Conservation (phyloP, 2,888 invertebrate genomes). For the Pimpla rufipes region DNA sequence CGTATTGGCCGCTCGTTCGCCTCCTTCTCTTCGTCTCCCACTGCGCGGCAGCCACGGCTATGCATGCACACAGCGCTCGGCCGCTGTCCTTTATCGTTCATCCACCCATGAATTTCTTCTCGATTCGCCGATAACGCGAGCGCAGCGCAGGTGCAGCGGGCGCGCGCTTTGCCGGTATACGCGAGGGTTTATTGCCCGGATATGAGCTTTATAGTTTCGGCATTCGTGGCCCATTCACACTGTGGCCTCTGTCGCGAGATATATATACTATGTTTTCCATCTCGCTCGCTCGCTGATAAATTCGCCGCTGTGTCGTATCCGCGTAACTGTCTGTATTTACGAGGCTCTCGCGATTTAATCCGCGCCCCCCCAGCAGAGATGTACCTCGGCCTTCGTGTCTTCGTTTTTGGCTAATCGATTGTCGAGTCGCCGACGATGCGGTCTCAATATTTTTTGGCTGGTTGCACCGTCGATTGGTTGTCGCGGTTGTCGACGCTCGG, state of each 20-base stretch:
- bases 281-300: neutral
- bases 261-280: no score
- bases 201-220: constrained; percentile 65
- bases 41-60: neutral
- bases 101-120: constrained; percentile 63
- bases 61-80: constrained; percentile 26
- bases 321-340: constrained; percentile 26
- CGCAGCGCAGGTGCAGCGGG: constrained; percentile 56
- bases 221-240: constrained; percentile 59
- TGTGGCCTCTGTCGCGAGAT: constrained; percentile 18
- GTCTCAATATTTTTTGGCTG: neutral
- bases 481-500: neutral
- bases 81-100: constrained; percentile 38
- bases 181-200: constrained; percentile 61
- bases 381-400: neutral
- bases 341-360: constrained; percentile 49
- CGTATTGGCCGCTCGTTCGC: constrained; percentile 11
- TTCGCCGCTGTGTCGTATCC: neutral
- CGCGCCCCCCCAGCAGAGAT: no score
- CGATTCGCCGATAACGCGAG: constrained; percentile 55
- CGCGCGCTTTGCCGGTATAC: neutral
- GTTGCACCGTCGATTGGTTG: neutral
- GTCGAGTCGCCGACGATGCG: no score
- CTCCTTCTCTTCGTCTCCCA: neutral
- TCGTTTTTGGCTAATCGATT: constrained; percentile 8